Percentiles rank a stretch among this genome's conserved stretches.
phyloP scores from a whole-genome alignment of 2,888 invertebrate species.

The Helobdella robusta region DNA sequence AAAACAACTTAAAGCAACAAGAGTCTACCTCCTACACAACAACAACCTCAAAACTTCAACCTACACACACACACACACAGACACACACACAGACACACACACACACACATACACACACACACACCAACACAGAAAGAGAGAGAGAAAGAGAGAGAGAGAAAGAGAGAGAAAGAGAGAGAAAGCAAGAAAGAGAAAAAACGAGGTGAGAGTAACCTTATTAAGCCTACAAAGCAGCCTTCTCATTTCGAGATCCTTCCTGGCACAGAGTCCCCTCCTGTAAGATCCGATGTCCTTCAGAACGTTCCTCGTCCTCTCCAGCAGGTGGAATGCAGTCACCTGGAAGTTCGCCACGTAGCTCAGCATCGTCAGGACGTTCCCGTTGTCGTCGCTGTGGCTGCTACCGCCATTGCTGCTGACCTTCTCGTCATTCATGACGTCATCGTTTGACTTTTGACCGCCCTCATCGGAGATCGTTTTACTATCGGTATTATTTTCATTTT shows the following conservation, averaged over 20 bases:
- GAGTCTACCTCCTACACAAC: too few species aligned
- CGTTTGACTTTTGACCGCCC: neutral
- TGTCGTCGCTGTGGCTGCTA: too few species aligned
- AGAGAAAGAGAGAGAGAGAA: too few species aligned
- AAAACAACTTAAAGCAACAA: too few species aligned
- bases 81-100: too few species aligned
- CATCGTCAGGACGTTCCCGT: neutral
- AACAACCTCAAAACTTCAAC: too few species aligned
- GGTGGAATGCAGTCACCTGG: constrained; percentile 40
- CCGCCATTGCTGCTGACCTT: neutral
- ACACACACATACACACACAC: too few species aligned
- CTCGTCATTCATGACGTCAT: neutral
- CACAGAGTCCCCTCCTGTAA: constrained; percentile 67
- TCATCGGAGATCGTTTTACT: neutral
- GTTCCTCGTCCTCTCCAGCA: constrained; percentile 44
- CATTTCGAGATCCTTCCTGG: constrained; percentile 69
- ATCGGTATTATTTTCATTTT: too few species aligned
- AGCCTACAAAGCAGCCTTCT: constrained; percentile 51
- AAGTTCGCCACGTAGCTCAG: constrained; percentile 42
- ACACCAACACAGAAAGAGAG: too few species aligned
- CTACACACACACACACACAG: too few species aligned
- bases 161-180: too few species aligned
- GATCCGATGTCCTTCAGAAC: constrained; percentile 64
- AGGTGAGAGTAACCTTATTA: constrained; percentile 39
- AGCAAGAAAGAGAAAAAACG: too few species aligned